phyloP scores from a whole-genome alignment of 2,797 vertebrate species.

The Anomalospiza imberbis region DNA sequence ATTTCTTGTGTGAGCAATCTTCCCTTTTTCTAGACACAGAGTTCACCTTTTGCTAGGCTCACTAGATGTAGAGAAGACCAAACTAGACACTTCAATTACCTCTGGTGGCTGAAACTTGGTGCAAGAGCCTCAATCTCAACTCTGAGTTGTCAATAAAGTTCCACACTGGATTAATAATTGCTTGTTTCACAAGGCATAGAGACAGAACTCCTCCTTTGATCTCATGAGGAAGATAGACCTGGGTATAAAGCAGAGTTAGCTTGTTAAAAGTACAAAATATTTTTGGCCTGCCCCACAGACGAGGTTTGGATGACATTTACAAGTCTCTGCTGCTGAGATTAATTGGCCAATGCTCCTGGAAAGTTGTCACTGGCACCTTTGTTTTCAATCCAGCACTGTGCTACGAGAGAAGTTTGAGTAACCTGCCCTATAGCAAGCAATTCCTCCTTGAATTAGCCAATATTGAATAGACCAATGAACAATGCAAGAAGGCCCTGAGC shows the following conservation, averaged over 20 bases:
- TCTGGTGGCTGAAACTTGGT: not conserved
- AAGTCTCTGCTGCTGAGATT: not conserved
- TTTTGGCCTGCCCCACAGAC: not conserved
- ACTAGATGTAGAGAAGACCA: not conserved
- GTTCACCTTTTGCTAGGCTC: not conserved
- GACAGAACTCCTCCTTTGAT: not conserved
- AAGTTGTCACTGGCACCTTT: not conserved
- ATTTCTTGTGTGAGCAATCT: not conserved
- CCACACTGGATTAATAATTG: not conserved
- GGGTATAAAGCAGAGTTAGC: not conserved
- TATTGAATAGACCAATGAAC: not conserved
- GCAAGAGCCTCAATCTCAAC: not conserved
- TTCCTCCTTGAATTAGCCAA: not conserved
- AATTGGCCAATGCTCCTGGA: not conserved
- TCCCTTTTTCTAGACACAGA: not conserved
- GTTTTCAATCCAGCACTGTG: not conserved
- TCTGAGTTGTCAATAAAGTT: not conserved
- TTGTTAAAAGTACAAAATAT: not conserved
- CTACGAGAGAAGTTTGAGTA: not conserved
- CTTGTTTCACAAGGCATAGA: not conserved
- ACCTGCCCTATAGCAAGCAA: not conserved
- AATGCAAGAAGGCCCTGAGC: not conserved
- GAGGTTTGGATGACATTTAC: conserved; percentile 17
- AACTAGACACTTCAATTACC: not conserved
- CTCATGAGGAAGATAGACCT: not conserved